These are phyloP conservation scores for Falco punctatus DNA, from an alignment of 2,113 vertebrate species.

Conservation along the genomic window DNA sequence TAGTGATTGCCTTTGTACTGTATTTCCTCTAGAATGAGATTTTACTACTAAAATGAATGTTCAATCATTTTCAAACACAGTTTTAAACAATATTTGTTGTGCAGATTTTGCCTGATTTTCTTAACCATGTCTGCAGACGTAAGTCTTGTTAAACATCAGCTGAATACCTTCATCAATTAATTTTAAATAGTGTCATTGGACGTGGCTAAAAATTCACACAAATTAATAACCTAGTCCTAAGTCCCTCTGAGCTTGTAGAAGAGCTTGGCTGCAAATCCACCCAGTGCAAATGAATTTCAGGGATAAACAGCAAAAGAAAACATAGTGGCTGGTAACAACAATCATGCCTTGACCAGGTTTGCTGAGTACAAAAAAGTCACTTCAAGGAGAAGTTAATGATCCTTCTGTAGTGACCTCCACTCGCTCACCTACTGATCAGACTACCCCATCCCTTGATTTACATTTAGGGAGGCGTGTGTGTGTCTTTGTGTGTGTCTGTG, in stretches of 20 bases:
- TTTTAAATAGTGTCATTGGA: not conserved
- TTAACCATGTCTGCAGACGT: not conserved
- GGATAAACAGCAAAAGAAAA: conserved; percentile 26
- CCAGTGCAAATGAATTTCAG: not conserved
- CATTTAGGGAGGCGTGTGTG: not conserved
- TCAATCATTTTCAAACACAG: not conserved
- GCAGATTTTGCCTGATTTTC: not conserved
- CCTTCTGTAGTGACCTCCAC: not conserved
- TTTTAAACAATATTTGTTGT: not conserved
- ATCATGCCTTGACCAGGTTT: not conserved
- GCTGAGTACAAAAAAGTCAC: conserved; percentile 13
- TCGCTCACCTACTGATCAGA: not conserved
- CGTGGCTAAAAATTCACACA: not conserved
- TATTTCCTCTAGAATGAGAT: not conserved
- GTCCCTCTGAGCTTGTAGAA: not conserved
- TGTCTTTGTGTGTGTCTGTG: no score
- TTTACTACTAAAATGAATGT: not conserved
- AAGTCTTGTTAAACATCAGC: not conserved
- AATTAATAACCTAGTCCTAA: not conserved
- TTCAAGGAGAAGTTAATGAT: conserved; percentile 46
- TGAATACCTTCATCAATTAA: not conserved
- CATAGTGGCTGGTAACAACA: not conserved
- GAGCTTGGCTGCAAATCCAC: not conserved
- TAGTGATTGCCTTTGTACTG: not conserved
- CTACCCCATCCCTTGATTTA: not conserved